These are phyloP conservation scores for Beaufortia kweichowensis DNA, from an alignment of 2,113 vertebrate genomes.

Conservation along the genomic window DNA sequence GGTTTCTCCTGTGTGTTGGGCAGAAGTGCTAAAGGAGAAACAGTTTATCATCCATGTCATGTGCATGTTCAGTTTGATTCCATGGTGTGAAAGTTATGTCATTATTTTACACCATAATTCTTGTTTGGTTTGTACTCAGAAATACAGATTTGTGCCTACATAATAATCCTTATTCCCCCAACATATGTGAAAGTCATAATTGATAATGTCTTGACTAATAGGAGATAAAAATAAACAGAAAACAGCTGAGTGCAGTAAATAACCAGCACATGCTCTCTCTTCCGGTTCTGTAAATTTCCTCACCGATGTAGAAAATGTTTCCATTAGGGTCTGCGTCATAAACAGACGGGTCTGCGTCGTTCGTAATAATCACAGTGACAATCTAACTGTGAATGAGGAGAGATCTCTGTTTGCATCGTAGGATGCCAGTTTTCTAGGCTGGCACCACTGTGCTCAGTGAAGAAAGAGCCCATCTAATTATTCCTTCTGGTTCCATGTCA, in stretches of 20 bases:
- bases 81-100: constrained; percentile 42
- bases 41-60: constrained; percentile 55
- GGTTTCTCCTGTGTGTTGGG: constrained; percentile 52
- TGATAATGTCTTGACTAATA: constrained; percentile 22
- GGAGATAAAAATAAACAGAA: constrained; percentile 12
- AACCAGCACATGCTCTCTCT: constrained; percentile 55
- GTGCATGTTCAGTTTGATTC: constrained; percentile 37
- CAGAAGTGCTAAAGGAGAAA: constrained; percentile 49
- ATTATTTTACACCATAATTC: constrained; percentile 38
- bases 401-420: constrained; percentile 74
- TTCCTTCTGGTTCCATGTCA: constrained; percentile 88
- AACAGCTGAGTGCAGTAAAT: constrained; percentile 5
- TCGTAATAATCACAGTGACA: constrained; percentile 70
- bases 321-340: constrained; percentile 4
- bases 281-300: constrained; percentile 51
- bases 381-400: constrained; percentile 70
- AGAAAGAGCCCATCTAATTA: constrained; percentile 92
- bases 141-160: constrained; percentile 3
- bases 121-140: not conserved
- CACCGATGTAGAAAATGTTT: constrained; percentile 46
- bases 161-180: constrained; percentile 11
- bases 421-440: constrained; percentile 71
- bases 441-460: constrained; percentile 69
- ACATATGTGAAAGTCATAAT: constrained; percentile 11
- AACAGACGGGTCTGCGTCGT: constrained; percentile 13